Percentiles rank a stretch among this genome's conserved stretches.
These are phyloP conservation scores for Trichogramma dendrolimi DNA, from an alignment of 2,888 invertebrate genomes.

Conservation along the genomic window DNA sequence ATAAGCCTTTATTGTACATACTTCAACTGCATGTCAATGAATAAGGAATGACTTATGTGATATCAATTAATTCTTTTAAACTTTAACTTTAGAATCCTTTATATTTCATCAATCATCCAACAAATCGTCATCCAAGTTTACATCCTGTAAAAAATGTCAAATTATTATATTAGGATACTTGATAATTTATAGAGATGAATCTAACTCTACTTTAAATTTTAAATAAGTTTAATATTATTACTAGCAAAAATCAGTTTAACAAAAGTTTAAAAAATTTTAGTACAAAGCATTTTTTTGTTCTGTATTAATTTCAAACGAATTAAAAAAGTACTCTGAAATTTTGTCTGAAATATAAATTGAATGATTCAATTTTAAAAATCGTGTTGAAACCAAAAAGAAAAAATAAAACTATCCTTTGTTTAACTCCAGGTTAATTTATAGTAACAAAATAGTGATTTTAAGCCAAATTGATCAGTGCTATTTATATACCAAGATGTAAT, in stretches of 20 bases:
- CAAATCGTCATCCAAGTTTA: slow-evolving; percentile 70
- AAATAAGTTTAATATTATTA: too few relatives aligned
- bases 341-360: neutral
- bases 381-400: neutral
- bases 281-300: neutral
- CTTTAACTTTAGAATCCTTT: too few relatives aligned
- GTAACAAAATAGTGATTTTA: too few relatives aligned
- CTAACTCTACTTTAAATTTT: too few relatives aligned
- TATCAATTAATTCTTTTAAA: neutral
- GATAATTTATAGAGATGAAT: neutral
- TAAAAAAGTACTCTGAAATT: neutral
- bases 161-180: slow-evolving; percentile 1
- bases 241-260: too few relatives aligned
- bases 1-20: too few relatives aligned
- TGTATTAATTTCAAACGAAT: slow-evolving; percentile 2
- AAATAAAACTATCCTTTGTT: neutral
- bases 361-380: neutral
- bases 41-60: neutral
- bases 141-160: slow-evolving; percentile 57
- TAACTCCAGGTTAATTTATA: too few relatives aligned
- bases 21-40: too few relatives aligned
- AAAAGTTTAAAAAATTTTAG: too few relatives aligned
- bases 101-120: slow-evolving; percentile 55
- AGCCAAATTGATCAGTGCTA: too few relatives aligned
- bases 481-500: too few relatives aligned